These are phyloP conservation scores for Melanophora roralis DNA, from an alignment of 2,888 invertebrate genomes.

Conservation along the genomic window DNA sequence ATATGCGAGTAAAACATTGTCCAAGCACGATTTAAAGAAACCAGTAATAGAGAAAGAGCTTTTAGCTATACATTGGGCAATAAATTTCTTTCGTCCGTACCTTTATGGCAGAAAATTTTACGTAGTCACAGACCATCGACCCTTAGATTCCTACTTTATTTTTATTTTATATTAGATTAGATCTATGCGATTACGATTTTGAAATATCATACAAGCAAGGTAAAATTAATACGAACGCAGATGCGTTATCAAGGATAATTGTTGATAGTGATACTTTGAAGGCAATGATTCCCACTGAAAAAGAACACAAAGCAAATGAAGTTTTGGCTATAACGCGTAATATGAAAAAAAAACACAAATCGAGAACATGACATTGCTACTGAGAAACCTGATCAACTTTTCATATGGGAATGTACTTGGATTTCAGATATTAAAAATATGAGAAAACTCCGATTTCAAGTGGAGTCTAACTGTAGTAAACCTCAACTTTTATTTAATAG, in stretches of 20 bases:
- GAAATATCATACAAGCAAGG: conserved; percentile 14
- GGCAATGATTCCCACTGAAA: too few species aligned
- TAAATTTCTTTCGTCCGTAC: background rate
- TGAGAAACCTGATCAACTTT: background rate
- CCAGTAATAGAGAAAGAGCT: background rate
- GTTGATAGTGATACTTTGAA: background rate
- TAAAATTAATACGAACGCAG: conserved; percentile 6
- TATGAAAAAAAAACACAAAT: too few species aligned
- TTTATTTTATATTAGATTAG: conserved; percentile 23
- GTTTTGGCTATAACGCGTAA: too few species aligned
- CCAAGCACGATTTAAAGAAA: background rate
- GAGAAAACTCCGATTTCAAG: too few species aligned
- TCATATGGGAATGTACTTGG: too few species aligned
- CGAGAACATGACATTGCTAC: too few species aligned
- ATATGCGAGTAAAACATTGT: background rate
- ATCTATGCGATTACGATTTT: conserved; percentile 32
- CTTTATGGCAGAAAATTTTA: background rate
- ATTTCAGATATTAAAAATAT: too few species aligned
- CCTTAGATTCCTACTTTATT: background rate
- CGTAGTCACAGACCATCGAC: background rate
- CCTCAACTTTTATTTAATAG: too few species aligned
- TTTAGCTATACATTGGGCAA: background rate
- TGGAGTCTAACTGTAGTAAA: too few species aligned
- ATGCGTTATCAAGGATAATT: background rate
- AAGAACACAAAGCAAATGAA: too few species aligned